Evolutionary conservation across 2,113 vertebrate species (phyloP), one percentile per base, ranked within the genome.

Genomic region (Vidua macroura): DNA sequence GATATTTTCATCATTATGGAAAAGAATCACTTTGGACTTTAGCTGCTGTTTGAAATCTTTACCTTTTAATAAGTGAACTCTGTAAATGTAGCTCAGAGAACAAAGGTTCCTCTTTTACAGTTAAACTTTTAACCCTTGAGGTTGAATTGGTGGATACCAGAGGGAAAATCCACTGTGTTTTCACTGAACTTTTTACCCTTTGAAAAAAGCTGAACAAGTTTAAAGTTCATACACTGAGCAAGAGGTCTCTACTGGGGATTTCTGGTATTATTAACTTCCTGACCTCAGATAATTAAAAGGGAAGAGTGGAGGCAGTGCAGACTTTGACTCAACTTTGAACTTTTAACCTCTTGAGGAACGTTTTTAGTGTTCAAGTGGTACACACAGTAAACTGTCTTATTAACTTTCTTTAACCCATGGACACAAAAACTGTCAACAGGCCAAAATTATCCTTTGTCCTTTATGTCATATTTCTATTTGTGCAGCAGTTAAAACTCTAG

Each of bases 261-360:
- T 98, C 98, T 98, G 97, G 98, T 98, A 98, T 98, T 98, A 98
- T 98, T 98, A 98, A 98, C 98, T 98, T 98, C 97, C 98, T 98
- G 98, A 98, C 98, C 98, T 97, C 98, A 96, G 96, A 98, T 98
- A 98, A 98, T 98, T 98, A 98, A 98, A 98, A 98, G 97, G 97
- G 96, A 98, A 98, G 97, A 97, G 97, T 85, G 95, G 93, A 97
- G 93, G 96, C 96, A 98, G 95, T 97, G 97, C 96, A 97, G 97
- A 98, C 98, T 97, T 96, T 97, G 97, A 97, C 96, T 98, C 98
- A 98, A 98, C 98, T 98, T 98, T 98, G 97, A 98, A 98, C 98
- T 98, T 98, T 98, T 98, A 97, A 98, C 98, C 98, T 97, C 88
- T 49, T 89, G 88, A 96, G 96, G 87, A 95, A 97, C 95, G 12